These are phyloP conservation scores for Oryctes rhinoceros DNA, from an alignment of 1,140 invertebrate species.

Conservation along the genomic window DNA sequence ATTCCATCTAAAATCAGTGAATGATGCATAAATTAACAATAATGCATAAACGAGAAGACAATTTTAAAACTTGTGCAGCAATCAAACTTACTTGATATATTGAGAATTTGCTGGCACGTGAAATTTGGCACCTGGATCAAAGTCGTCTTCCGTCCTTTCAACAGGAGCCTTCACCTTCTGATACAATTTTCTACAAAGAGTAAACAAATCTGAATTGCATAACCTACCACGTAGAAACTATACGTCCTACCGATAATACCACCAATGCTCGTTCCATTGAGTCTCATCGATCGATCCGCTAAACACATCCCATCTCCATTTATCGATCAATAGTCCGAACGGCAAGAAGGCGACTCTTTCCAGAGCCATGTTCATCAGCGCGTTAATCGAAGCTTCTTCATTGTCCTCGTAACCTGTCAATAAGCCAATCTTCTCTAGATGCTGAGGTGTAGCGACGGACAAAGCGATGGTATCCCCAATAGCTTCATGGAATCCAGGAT, in stretches of 20 bases:
- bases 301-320: slow-evolving; percentile 69
- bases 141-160: slow-evolving; percentile 64
- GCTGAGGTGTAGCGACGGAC: slow-evolving; percentile 68
- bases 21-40: background rate
- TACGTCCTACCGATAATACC: slow-evolving; percentile 60
- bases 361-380: slow-evolving; percentile 69
- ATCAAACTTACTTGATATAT: slow-evolving; percentile 48
- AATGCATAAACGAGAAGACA: background rate
- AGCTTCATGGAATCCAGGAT: slow-evolving; percentile 80
- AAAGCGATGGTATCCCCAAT: slow-evolving; percentile 75
- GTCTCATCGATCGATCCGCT: slow-evolving; percentile 62
- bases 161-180: slow-evolving; percentile 56
- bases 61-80: background rate
- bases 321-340: slow-evolving; percentile 60
- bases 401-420: slow-evolving; percentile 60
- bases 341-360: slow-evolving; percentile 71
- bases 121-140: slow-evolving; percentile 73
- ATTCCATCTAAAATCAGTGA: too few species aligned
- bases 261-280: slow-evolving; percentile 69
- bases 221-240: background rate
- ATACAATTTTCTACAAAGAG: slow-evolving; percentile 53
- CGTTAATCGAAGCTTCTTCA: slow-evolving; percentile 68
- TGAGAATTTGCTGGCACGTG: slow-evolving; percentile 66
- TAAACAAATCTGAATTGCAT: too few species aligned
- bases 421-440: slow-evolving; percentile 67